These are phyloP conservation scores for Thamnaconus septentrionalis DNA, from an alignment of 2,113 vertebrate species.

Conservation along the genomic window DNA sequence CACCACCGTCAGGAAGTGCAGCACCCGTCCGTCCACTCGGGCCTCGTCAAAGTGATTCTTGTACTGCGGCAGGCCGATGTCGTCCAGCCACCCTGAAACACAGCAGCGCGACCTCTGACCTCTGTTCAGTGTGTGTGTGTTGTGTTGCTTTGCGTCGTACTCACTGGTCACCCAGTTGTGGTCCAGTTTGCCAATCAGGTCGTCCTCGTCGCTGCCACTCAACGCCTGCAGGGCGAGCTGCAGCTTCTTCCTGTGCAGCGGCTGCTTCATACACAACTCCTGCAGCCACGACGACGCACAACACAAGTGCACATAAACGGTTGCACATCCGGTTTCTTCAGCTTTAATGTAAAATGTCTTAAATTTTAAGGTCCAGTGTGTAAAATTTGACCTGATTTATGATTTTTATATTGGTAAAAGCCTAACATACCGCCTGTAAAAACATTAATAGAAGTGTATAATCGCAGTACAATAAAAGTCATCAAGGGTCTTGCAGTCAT, in stretches of 20 bases:
- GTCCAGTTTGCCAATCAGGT: constrained; percentile 88
- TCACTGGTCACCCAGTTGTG: constrained; percentile 98
- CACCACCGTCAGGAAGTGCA: constrained; percentile 94
- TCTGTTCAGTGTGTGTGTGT: fast-evolving
- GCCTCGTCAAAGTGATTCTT: constrained; percentile 97
- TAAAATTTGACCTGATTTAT: too few relatives aligned
- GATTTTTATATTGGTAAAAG: too few relatives aligned
- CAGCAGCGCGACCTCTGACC: neutral
- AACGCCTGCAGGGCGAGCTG: constrained; percentile 92
- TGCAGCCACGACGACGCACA: constrained; percentile 41
- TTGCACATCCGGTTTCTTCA: too few relatives aligned
- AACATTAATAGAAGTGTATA: too few relatives aligned
- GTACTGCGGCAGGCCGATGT: constrained; percentile 96
- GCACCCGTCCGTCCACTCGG: constrained; percentile 91
- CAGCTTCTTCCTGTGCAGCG: constrained; percentile 93
- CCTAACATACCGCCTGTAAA: too few relatives aligned
- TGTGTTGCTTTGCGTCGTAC: constrained; percentile 20
- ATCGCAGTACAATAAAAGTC: too few relatives aligned
- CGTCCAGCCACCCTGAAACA: constrained; percentile 91
- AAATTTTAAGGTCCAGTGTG: too few relatives aligned
- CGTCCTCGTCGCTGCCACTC: constrained; percentile 87
- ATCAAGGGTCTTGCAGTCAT: too few relatives aligned
- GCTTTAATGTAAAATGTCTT: too few relatives aligned
- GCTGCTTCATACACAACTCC: constrained; percentile 93
- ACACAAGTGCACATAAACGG: too few relatives aligned